phyloP scores from a whole-genome alignment of 1,140 invertebrate species.

The Zophobas atratus region DNA sequence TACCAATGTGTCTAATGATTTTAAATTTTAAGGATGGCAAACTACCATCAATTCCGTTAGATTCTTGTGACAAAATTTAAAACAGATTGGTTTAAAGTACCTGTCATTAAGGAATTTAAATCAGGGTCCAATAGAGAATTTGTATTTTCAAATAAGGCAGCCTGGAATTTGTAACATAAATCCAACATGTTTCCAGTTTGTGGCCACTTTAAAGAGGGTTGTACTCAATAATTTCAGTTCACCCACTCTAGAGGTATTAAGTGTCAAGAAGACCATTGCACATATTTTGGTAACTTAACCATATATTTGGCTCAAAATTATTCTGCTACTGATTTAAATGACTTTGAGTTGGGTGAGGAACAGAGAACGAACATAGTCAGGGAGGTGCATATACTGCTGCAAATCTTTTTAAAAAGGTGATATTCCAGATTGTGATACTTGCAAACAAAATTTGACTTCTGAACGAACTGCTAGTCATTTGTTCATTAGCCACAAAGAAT shows the following conservation, averaged over 20 bases:
- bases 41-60: not conserved
- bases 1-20: too few relatives aligned
- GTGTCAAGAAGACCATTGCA: constrained; percentile 18
- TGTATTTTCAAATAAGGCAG: constrained; percentile 4
- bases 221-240: constrained; percentile 11
- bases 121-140: too few relatives aligned
- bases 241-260: not conserved
- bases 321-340: not conserved
- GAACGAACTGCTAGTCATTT: too few relatives aligned
- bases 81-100: not conserved
- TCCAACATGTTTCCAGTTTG: constrained; percentile 23
- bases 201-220: not conserved
- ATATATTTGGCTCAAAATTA: constrained; percentile 1
- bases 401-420: too few relatives aligned
- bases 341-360: too few relatives aligned
- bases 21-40: constrained; percentile 17
- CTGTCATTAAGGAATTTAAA: not conserved
- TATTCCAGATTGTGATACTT: too few relatives aligned
- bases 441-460: too few relatives aligned
- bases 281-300: not conserved
- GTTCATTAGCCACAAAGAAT: too few relatives aligned
- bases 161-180: constrained; percentile 18
- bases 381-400: too few relatives aligned
- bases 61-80: constrained; percentile 4
- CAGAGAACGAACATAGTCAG: too few relatives aligned